A percentile compares a stretch with the other conserved stretches of the same genome.
These are phyloP conservation scores for Anastrepha ludens DNA, from an alignment of 1,140 invertebrate genomes.

Conservation along the genomic window DNA sequence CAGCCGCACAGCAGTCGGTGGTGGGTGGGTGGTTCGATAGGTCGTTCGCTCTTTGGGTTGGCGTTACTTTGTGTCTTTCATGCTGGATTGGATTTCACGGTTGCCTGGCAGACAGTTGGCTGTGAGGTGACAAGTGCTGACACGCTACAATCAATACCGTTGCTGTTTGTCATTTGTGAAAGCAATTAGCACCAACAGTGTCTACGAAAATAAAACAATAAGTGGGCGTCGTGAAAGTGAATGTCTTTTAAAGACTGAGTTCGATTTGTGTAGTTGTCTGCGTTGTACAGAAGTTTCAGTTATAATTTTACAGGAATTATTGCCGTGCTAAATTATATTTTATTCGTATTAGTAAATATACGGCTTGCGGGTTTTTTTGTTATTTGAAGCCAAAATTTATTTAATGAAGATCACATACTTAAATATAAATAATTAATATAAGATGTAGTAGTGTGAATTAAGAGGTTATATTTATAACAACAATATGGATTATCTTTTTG, in stretches of 20 bases:
- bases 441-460: too few species aligned
- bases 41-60: neutral
- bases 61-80: neutral
- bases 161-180: conserved; percentile 17
- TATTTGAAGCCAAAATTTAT: too few species aligned
- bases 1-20: neutral
- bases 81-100: neutral
- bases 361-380: too few species aligned
- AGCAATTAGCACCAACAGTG: conserved; percentile 7
- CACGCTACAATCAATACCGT: neutral
- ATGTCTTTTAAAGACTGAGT: neutral
- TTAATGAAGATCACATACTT: too few species aligned
- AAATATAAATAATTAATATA: too few species aligned
- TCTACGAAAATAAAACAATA: neutral
- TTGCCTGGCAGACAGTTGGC: neutral
- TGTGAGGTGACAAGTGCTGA: conserved; percentile 6
- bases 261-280: too few species aligned
- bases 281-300: too few species aligned
- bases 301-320: too few species aligned
- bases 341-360: too few species aligned
- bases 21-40: neutral
- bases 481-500: too few species aligned
- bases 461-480: too few species aligned
- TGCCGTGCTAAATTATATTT: too few species aligned
- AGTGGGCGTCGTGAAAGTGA: neutral